Conservation (phyloP, 2,113 vertebrate species). For the Sula dactylatra region DNA sequence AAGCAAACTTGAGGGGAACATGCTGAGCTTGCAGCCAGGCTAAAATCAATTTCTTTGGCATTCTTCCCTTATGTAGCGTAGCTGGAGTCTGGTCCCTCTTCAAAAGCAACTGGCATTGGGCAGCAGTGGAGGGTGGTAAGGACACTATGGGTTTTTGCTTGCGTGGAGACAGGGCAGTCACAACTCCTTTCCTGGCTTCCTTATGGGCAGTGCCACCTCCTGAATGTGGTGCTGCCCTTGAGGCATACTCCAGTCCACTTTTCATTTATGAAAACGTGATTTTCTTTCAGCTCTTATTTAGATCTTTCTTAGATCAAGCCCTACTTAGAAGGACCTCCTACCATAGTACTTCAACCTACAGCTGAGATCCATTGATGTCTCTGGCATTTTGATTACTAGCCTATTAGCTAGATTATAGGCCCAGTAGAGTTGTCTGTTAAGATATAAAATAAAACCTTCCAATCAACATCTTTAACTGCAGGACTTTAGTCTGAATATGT, state of each 20-base stretch:
- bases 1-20: not conserved
- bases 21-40: not conserved
- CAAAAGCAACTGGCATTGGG: not conserved
- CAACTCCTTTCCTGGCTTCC: not conserved
- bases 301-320: not conserved
- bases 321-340: too few relatives aligned
- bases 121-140: accelerated
- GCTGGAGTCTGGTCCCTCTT: not conserved
- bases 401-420: not conserved
- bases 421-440: not conserved
- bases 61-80: not conserved
- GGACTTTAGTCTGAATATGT: not conserved
- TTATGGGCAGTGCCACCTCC: not conserved
- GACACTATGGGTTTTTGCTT: not conserved
- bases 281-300: not conserved
- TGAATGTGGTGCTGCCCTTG: not conserved
- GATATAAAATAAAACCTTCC: not conserved
- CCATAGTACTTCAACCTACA: not conserved
- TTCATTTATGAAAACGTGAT: not conserved
- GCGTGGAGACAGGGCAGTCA: not conserved
- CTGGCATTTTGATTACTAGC: not conserved
- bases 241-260: not conserved
- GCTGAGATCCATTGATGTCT: not conserved
- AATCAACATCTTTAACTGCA: not conserved
- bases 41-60: not conserved